A percentile compares a stretch with the other conserved stretches of the same genome.
Conservation (phyloP, 2,797 vertebrate genomes). For the Cynopterus sphinx region DNA sequence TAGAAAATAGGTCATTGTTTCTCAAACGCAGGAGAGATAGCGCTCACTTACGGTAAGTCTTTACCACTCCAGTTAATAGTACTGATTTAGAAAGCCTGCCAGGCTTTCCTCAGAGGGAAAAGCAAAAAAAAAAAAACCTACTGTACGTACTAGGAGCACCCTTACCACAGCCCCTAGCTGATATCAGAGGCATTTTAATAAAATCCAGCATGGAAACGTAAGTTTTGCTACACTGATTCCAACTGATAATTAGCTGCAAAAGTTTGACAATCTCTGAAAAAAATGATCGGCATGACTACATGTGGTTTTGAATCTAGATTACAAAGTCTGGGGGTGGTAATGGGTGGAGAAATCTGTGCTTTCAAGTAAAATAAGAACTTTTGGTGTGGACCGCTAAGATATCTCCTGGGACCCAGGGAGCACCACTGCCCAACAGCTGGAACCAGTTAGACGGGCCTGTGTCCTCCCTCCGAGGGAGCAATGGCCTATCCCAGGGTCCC, state of each 20-base stretch:
- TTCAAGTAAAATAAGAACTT: conserved; percentile 50
- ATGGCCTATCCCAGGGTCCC: not conserved
- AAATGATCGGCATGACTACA: conserved; percentile 79
- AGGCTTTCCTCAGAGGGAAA: conserved; percentile 68
- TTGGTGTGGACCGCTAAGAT: not conserved
- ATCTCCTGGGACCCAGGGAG: not conserved
- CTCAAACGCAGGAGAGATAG: conserved; percentile 76
- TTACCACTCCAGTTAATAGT: conserved; percentile 73
- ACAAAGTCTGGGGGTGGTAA: conserved; percentile 69
- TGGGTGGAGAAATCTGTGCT: not conserved
- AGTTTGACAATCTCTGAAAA: conserved; percentile 79
- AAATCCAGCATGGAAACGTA: conserved; percentile 77
- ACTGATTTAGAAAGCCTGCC: conserved; percentile 69
- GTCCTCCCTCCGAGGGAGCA: not conserved
- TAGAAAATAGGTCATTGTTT: conserved; percentile 80
- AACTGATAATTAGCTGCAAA: conserved; percentile 83
- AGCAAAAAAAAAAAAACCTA: conserved; percentile 65
- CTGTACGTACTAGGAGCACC: conserved; percentile 61
- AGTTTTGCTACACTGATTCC: conserved; percentile 76
- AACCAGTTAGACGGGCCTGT: not conserved
- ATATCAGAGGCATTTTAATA: conserved; percentile 85
- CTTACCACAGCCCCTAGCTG: conserved; percentile 76
- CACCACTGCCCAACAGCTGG: not conserved
- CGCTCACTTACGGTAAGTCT: conserved; percentile 75
- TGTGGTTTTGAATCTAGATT: conserved; percentile 80